Percentiles rank a stretch among this genome's conserved stretches.
phyloP scores from a whole-genome alignment of 2,113 vertebrate genomes.

The Gobio gobio region DNA sequence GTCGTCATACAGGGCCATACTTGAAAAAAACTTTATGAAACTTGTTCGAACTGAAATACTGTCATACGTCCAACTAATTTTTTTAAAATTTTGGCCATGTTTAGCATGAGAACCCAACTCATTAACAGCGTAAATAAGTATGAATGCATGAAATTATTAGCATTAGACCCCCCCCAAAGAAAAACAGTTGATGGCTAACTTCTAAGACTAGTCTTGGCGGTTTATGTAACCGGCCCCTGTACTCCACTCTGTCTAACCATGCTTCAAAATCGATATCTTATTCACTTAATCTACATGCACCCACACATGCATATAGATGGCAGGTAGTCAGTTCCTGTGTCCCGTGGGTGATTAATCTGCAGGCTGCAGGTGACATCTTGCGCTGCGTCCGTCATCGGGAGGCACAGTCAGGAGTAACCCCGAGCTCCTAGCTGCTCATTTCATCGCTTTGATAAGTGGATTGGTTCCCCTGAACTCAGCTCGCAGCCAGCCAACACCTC shows the following conservation, averaged over 20 bases:
- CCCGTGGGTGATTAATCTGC: background rate
- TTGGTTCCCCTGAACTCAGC: slow-evolving; percentile 28
- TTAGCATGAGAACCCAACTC: too few species aligned
- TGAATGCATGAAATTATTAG: too few species aligned
- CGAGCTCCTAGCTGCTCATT: slow-evolving; percentile 10
- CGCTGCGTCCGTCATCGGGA: background rate
- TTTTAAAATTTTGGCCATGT: too few species aligned
- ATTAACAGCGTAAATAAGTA: too few species aligned
- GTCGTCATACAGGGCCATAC: too few species aligned
- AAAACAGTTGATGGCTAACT: too few species aligned
- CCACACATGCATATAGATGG: background rate
- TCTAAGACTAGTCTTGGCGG: too few species aligned
- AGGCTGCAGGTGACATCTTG: slow-evolving; percentile 20
- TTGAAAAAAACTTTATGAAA: too few species aligned
- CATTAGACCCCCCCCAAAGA: too few species aligned
- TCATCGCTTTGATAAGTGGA: slow-evolving; percentile 43
- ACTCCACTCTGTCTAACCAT: background rate
- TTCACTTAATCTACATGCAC: background rate
- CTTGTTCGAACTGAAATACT: too few species aligned
- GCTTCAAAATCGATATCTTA: background rate
- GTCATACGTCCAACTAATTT: too few species aligned
- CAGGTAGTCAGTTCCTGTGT: slow-evolving; percentile 7
- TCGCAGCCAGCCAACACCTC: background rate
- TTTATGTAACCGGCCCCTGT: background rate
- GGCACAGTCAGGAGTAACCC: background rate